Conservation (phyloP, 2,797 vertebrate genomes). For the Cyprinodon diabolis region DNA sequence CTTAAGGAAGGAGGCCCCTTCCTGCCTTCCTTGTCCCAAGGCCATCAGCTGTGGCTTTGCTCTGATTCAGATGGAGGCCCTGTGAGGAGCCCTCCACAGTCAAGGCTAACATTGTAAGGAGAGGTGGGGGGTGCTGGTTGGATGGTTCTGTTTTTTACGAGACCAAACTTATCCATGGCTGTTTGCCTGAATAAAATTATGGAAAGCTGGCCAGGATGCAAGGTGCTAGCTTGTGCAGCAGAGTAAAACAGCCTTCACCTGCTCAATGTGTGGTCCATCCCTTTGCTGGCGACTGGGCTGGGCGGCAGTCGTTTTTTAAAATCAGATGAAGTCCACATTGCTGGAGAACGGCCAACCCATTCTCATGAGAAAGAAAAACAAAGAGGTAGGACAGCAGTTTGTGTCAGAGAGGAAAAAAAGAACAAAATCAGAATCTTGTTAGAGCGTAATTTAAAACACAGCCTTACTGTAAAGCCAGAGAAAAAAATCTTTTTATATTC, state of each 20-base stretch:
- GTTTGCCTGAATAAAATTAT: conserved; percentile 47
- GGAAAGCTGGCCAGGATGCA: conserved; percentile 46
- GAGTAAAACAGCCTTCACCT: conserved; percentile 52
- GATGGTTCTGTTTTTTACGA: conserved; percentile 47
- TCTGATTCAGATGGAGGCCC: conserved; percentile 58
- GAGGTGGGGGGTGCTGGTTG: conserved; percentile 33
- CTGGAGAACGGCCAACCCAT: conserved; percentile 19
- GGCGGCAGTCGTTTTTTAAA: conserved; percentile 5
- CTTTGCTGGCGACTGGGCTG: conserved; percentile 58
- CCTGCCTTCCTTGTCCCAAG: conserved; percentile 65
- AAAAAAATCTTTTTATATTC: conserved; percentile 38
- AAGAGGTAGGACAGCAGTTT: conserved; percentile 28
- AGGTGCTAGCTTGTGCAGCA: conserved; percentile 40
- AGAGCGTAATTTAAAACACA: conserved; percentile 59
- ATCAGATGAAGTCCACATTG: conserved; percentile 28
- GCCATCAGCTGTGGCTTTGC: conserved; percentile 62
- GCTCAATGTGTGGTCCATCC: conserved; percentile 72
- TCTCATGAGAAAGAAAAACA: conserved; percentile 37
- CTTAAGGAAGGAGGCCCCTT: conserved; percentile 56
- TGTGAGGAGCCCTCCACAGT: conserved; percentile 36
- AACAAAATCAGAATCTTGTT: conserved; percentile 45
- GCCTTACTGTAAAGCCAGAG: conserved; percentile 31
- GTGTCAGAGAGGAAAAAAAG: conserved; percentile 32
- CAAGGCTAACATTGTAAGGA: conserved; percentile 22
- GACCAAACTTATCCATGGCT: conserved; percentile 41